Conservation (phyloP, 2,113 vertebrate genomes). For the Cynoglossus semilaevis region DNA sequence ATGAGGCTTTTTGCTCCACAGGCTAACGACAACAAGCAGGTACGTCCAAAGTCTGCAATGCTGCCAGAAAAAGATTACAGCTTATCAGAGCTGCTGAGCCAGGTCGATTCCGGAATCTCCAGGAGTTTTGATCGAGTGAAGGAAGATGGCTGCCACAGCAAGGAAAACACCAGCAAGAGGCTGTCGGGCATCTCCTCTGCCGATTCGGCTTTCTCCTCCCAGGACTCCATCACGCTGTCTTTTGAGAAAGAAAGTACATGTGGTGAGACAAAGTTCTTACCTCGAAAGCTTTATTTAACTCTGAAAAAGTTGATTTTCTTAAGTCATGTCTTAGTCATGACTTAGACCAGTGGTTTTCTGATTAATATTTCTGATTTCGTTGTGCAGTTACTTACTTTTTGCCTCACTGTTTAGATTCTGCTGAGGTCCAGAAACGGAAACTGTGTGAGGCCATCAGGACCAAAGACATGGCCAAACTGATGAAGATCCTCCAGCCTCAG, state of each 20-base stretch:
- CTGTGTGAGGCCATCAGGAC: slow-evolving; percentile 87
- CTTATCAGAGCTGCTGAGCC: slow-evolving; percentile 90
- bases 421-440: slow-evolving; percentile 89
- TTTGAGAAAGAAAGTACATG: slow-evolving; percentile 89
- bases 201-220: slow-evolving; percentile 96
- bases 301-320: no score
- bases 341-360: no score
- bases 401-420: slow-evolving; percentile 76
- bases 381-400: background rate
- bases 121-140: slow-evolving; percentile 85
- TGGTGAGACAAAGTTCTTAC: slow-evolving; percentile 66
- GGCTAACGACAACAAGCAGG: slow-evolving; percentile 59
- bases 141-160: slow-evolving; percentile 84
- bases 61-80: slow-evolving; percentile 88
- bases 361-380: background rate
- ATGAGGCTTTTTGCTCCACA: slow-evolving; percentile 38
- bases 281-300: no score
- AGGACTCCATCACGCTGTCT: slow-evolving; percentile 91
- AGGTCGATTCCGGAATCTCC: slow-evolving; percentile 91
- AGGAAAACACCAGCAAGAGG: slow-evolving; percentile 84
- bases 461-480: slow-evolving; percentile 89
- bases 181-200: slow-evolving; percentile 95
- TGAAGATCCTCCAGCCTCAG: slow-evolving; percentile 99
- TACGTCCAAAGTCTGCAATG: slow-evolving; percentile 79
- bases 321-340: no score